These are phyloP conservation scores for Stegophylla sp. DNA, from an alignment of 2,888 invertebrate genomes.

Conservation along the genomic window DNA sequence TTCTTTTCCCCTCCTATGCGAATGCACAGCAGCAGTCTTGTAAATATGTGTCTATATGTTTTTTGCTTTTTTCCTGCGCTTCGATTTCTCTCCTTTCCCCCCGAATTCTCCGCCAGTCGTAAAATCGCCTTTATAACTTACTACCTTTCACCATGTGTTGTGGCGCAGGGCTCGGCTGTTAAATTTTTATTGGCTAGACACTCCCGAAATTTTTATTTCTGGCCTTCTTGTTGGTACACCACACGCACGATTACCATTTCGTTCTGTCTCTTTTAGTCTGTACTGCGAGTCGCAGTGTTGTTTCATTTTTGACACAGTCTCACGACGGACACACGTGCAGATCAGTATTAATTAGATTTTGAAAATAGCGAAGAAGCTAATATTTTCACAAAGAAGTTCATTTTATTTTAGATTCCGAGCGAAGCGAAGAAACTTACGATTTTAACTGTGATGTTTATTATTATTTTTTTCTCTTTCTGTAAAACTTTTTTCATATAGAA, in stretches of 20 bases:
- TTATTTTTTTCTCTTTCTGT: too few relatives aligned
- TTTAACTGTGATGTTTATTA: too few relatives aligned
- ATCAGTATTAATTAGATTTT: too few relatives aligned
- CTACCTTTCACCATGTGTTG: slow-evolving; percentile 28
- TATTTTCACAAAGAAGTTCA: too few relatives aligned
- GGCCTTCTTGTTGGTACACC: not conserved
- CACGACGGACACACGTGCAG: not conserved
- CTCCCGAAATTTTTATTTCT: slow-evolving; percentile 51
- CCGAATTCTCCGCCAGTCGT: slow-evolving; percentile 25
- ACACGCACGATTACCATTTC: not conserved
- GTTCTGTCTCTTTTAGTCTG: not conserved
- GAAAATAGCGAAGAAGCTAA: too few relatives aligned
- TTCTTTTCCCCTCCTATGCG: slow-evolving; percentile 19
- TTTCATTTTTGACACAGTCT: not conserved
- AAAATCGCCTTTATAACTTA: slow-evolving; percentile 39
- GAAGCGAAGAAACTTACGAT: too few relatives aligned
- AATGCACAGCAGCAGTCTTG: not conserved
- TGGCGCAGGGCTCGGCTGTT: slow-evolving; percentile 6
- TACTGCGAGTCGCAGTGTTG: not conserved
- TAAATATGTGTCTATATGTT: not conserved
- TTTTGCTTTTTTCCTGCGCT: not conserved
- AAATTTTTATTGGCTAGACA: slow-evolving; percentile 44
- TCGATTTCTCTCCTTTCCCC: not conserved
- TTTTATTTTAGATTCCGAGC: too few relatives aligned
- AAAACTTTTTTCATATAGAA: too few relatives aligned